Conservation (phyloP, 2,797 vertebrate species). For the Orestias chungarensis region DNA sequence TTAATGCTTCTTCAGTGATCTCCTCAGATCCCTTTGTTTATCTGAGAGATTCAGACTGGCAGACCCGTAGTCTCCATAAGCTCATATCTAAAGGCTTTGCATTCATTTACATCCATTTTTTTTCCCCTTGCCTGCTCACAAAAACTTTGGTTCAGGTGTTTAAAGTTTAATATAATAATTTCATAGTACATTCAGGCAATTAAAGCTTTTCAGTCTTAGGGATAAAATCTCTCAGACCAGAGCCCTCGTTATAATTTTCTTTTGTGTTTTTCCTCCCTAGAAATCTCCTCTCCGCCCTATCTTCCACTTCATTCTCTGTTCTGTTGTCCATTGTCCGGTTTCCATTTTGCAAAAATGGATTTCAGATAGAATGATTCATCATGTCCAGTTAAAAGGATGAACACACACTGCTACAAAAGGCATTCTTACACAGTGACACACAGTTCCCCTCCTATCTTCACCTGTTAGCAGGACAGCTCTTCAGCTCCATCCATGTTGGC, state of each 20-base stretch:
- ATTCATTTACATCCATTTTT: constrained; percentile 4
- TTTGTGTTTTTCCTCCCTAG: constrained; percentile 3
- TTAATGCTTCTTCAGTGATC: constrained; percentile 4
- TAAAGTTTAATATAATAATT: neutral
- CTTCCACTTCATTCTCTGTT: constrained; percentile 23
- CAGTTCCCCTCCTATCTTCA: constrained; percentile 48
- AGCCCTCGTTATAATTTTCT: constrained; percentile 5
- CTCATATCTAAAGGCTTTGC: constrained; percentile 14
- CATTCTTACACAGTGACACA: constrained; percentile 2
- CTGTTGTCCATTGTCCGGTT: constrained; percentile 40
- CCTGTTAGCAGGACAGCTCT: constrained; percentile 58
- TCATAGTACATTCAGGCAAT: constrained; percentile 18
- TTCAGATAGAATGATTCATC: constrained; percentile 60
- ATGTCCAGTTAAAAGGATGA: constrained; percentile 31
- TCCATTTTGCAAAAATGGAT: constrained; percentile 30
- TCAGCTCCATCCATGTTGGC: constrained; percentile 48
- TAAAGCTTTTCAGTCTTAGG: constrained; percentile 22
- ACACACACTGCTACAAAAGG: constrained; percentile 16
- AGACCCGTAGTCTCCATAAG: neutral
- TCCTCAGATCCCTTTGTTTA: constrained; percentile 3
- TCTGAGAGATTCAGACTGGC: constrained; percentile 15
- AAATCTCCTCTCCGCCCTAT: constrained; percentile 14
- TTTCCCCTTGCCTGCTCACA: neutral
- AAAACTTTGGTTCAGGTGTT: constrained; percentile 10
- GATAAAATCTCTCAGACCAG: constrained; percentile 4